phyloP scores from a whole-genome alignment of 2,113 vertebrate species.

The Channa argus region DNA sequence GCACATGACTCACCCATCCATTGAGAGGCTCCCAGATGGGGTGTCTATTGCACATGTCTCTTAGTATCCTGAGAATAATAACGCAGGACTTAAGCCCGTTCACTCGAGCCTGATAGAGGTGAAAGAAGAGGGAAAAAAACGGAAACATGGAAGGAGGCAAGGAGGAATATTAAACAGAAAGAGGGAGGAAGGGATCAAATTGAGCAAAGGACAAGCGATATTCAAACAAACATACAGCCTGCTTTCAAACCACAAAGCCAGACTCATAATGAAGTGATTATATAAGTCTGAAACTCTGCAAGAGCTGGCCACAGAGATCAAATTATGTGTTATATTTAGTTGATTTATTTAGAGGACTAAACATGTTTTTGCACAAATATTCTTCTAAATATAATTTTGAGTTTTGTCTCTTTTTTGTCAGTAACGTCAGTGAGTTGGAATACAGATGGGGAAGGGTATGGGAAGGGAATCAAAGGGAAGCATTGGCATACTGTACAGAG shows the following conservation, averaged over 20 bases:
- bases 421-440: constrained; percentile 54
- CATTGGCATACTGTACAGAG: constrained; percentile 72
- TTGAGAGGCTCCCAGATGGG: constrained; percentile 96
- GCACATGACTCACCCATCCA: constrained; percentile 94
- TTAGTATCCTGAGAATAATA: constrained; percentile 97
- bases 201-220: constrained; percentile 33
- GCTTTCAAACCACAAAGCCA: constrained; percentile 43
- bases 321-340: too few relatives aligned
- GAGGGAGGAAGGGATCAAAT: constrained; percentile 45
- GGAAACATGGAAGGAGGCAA: constrained; percentile 14
- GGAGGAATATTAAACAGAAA: constrained; percentile 43
- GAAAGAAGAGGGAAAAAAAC: constrained; percentile 67
- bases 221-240: constrained; percentile 44
- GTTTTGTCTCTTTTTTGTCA: constrained; percentile 43
- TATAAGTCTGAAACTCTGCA: too few relatives aligned
- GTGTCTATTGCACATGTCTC: constrained; percentile 98
- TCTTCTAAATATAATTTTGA: background rate
- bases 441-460: constrained; percentile 64
- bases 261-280: background rate
- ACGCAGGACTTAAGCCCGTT: constrained; percentile 99
- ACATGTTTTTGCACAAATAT: background rate
- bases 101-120: constrained; percentile 94
- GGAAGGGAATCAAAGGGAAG: constrained; percentile 66
- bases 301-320: too few relatives aligned
- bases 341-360: constrained; percentile 1